Evolutionary conservation across 2,113 vertebrate genomes (phyloP), one percentile per base, ranked within the genome.

Genomic region (Lycocorax pyrrhopterus): DNA sequence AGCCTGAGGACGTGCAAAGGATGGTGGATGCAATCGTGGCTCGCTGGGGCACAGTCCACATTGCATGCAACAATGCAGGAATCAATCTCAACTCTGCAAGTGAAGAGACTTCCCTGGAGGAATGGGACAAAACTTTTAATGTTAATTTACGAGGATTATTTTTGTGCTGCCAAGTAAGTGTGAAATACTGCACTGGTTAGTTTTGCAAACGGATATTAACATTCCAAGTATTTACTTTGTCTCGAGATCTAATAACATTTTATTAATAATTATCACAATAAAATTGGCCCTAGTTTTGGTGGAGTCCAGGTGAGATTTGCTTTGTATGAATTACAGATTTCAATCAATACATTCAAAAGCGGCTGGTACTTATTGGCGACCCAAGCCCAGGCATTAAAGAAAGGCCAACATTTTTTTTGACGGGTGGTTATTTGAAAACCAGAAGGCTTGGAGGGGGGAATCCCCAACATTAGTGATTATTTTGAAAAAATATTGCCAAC

Each of bases 41-140:
- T 66, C 98, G 97, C 94, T 98, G 98, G 98, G 98, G 97, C 79
- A 90, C 92, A 7, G 32, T 98, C 55, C 97, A 98, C 92, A 97
- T 98, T 9, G 98, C 97, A 1, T 98, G 98, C 87, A 98, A 98
- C 97, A 98, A 98, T 3, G 98, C 98, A 16, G 98, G 98, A 20
- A 97, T 98, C 97, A 98, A 99, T 58, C 97, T 97, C 97, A 98
- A 98, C 95, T 98, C 98, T 9, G 97, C 97, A 32, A 98, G 98
- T 5, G 98, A 98, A 92, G 98, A 98, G 18, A 98, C 98, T 71
- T 97, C 96, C 47, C 86, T 98, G 3, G 98, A 98, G 66, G 98
- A 98, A 88, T 98, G 98, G 98, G 98, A 98, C 97, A 96, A 96
- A 95, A 98, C 98, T 84, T 98, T 98, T 29, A 96, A 96, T 4